A percentile compares a stretch with the other conserved stretches of the same genome.
These are phyloP conservation scores for Nycteola revayana DNA, from an alignment of 2,888 invertebrate species.

Conservation along the genomic window DNA sequence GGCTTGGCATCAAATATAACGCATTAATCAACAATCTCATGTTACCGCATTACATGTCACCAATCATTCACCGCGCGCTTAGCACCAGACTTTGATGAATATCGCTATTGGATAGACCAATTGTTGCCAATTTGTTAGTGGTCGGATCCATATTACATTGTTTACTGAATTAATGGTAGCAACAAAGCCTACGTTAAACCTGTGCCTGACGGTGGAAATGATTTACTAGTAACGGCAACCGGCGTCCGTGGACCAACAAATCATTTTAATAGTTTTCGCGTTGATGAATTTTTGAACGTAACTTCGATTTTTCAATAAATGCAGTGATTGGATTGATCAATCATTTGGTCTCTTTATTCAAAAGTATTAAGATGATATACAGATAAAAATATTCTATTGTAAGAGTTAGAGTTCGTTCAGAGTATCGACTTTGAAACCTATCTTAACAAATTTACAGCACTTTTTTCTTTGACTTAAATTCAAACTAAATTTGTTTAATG, in stretches of 20 bases:
- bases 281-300: slow-evolving; percentile 26
- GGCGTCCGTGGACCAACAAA: slow-evolving; percentile 26
- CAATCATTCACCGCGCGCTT: slow-evolving; percentile 24
- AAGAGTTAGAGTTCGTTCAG: too few relatives aligned
- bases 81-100: slow-evolving; percentile 42
- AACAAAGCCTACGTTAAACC: slow-evolving; percentile 31
- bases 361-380: too few relatives aligned
- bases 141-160: slow-evolving; percentile 44
- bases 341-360: too few relatives aligned
- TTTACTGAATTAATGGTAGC: slow-evolving; percentile 45
- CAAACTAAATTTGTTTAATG: too few relatives aligned
- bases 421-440: too few relatives aligned
- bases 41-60: slow-evolving; percentile 17
- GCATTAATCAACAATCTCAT: slow-evolving; percentile 9
- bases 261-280: slow-evolving; percentile 29
- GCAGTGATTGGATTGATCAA: background rate
- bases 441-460: too few relatives aligned
- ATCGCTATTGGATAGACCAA: slow-evolving; percentile 38
- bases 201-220: slow-evolving; percentile 33
- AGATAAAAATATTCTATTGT: too few relatives aligned
- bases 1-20: too few relatives aligned
- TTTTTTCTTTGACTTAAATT: too few relatives aligned
- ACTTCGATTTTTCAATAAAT: slow-evolving; percentile 11
- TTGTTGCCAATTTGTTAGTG: slow-evolving; percentile 54
- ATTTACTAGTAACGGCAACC: slow-evolving; percentile 32